A percentile compares a stretch with the other conserved stretches of the same genome.
phyloP scores from a whole-genome alignment of 2,888 invertebrate species.

The Heliconius erato region DNA sequence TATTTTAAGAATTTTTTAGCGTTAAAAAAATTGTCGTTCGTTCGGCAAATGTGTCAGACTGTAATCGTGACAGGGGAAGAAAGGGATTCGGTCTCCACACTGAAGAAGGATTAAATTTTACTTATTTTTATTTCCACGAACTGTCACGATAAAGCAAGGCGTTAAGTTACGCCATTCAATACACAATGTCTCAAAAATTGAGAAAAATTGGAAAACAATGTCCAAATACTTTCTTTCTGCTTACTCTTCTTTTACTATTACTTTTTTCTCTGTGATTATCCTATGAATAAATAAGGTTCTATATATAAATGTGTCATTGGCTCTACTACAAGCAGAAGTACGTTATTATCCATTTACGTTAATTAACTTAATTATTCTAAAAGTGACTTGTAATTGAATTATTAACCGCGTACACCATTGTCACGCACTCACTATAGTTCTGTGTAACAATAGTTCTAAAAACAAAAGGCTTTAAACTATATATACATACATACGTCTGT shows the following conservation, averaged over 20 bases:
- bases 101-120: too few relatives aligned
- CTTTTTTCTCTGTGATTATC: background rate
- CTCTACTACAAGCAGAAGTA: background rate
- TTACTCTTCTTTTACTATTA: background rate
- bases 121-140: too few relatives aligned
- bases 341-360: constrained; percentile 1
- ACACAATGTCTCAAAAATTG: too few relatives aligned
- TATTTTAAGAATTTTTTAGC: too few relatives aligned
- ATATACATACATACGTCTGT: background rate
- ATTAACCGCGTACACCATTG: constrained; percentile 2
- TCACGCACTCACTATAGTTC: background rate
- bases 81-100: too few relatives aligned
- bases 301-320: background rate
- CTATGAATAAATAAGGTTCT: background rate
- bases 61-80: too few relatives aligned
- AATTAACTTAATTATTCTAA: constrained; percentile 22
- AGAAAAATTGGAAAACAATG: too few relatives aligned
- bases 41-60: too few relatives aligned
- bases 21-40: too few relatives aligned
- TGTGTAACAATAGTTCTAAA: constrained; percentile 14
- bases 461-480: background rate
- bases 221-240: background rate
- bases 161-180: too few relatives aligned
- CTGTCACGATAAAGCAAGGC: too few relatives aligned
- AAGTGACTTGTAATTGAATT: constrained; percentile 19